Base-by-base conservation (phyloP, 2,888 invertebrate genomes). In the Chydorus sphaericus region DNA sequence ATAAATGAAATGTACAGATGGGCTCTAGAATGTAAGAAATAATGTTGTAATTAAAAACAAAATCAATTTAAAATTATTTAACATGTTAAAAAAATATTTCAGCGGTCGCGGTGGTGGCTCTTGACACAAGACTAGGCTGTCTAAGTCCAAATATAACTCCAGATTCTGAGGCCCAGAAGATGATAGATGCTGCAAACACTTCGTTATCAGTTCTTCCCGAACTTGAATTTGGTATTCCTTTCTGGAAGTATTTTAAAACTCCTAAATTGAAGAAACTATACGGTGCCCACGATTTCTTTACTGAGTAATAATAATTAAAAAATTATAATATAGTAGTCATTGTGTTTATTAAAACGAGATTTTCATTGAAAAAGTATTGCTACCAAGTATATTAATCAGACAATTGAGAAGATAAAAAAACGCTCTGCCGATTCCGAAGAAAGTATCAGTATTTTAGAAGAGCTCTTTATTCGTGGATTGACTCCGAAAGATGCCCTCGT, bases 1-100 rank as follows among this genome's bases (percentile, higher is more conserved):
- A 83, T 85, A 63, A 88, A 88, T 64, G 88, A 90, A 70, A 83
- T 91, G 58, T 87, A 88, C 68, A 83, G 88, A 66, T 93, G 93
- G 93, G 87, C 90, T 1, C 71, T 93, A 20, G 92, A 93, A 74
- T 91, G 93, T 86, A 70, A 79, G 83, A 75, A 66, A 14, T 37
- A 36, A 1, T 23, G 6, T 6, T n/a, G n/a, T 26, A 6, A 4
- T 39, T n/a, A 39, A n/a, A n/a, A n/a, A n/a, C n/a, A n/a, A n/a
- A n/a, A n/a, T n/a, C n/a, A 16, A 6, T 63, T n/a, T n/a, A n/a
- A n/a, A n/a, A n/a, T n/a, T n/a, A n/a, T n/a, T n/a, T n/a, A n/a
- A n/a, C n/a, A n/a, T n/a, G n/a, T n/a, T n/a, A n/a, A n/a, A n/a
- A n/a, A 20, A 7, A 11, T 11, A 16, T 20, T 62, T 29, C 57